Evolutionary conservation across 92 coral and sea anemone species (phyloP).

Genomic region (Pocillopora meandrina): DNA sequence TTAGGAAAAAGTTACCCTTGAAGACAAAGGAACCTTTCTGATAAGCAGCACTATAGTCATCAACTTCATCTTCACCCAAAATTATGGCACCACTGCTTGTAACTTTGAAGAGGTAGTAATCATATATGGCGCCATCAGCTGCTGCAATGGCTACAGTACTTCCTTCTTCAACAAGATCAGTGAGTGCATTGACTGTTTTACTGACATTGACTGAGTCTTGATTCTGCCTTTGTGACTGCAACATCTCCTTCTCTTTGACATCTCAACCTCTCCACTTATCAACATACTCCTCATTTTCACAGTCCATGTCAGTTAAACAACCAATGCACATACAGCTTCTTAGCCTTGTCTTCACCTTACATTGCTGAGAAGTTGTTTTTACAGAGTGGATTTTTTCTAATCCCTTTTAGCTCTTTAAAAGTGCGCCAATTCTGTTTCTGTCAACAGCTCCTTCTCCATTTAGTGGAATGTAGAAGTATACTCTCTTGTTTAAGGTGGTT

Average conservation of each 20-base stretch:
- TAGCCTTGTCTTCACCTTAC: conserved; percentile 32
- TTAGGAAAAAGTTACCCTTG: too few relatives aligned
- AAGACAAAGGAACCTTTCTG: conserved; percentile 22
- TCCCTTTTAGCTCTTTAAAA: conserved; percentile 38
- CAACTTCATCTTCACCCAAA: conserved; percentile 43
- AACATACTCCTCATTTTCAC: conserved; percentile 56
- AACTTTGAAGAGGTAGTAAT: conserved; percentile 54
- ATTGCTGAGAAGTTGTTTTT: conserved; percentile 34
- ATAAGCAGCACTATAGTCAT: conserved; percentile 45
- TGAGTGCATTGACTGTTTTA: conserved; percentile 30
- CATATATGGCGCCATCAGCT: conserved; percentile 53
- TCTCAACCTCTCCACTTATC: conserved; percentile 60
- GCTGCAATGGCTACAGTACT: conserved; percentile 53
- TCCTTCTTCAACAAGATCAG: conserved; percentile 2
- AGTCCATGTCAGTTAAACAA: conserved; percentile 45
- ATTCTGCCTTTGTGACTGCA: conserved; percentile 52
- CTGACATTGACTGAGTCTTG: conserved; percentile 23
- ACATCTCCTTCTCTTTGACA: conserved; percentile 48
- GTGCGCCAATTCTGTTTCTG: conserved; percentile 33
- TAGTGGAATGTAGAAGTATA: conserved; percentile 43
- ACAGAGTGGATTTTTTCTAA: conserved; percentile 38
- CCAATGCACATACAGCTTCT: conserved; percentile 20
- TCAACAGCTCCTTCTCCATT: conserved; percentile 48
- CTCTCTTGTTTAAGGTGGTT: conserved; percentile 26
- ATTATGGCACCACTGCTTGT: conserved; percentile 51